phyloP scores from a whole-genome alignment of 2,888 invertebrate genomes.

The Leptogaster cylindrica region DNA sequence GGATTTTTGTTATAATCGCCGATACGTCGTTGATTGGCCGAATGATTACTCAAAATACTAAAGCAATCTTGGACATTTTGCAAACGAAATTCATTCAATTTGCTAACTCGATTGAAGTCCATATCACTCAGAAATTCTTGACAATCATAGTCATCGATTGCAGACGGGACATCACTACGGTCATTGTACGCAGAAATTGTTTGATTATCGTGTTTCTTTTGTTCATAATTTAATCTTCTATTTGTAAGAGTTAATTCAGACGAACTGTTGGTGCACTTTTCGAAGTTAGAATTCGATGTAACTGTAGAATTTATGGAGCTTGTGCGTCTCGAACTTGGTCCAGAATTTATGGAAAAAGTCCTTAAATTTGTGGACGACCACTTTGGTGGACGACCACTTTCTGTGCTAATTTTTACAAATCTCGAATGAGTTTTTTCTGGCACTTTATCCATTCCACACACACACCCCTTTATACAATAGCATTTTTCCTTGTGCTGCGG shows the following conservation, averaged over 20 bases:
- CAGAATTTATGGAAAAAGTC: too few relatives aligned
- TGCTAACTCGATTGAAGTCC: not conserved
- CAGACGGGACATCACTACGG: too few relatives aligned
- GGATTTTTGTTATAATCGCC: not conserved
- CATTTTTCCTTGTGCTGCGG: conserved; percentile 22
- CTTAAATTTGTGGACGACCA: too few relatives aligned
- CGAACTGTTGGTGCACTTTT: not conserved
- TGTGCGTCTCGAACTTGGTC: conserved; percentile 15
- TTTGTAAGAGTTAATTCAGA: conserved; percentile 13
- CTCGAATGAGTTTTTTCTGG: not conserved
- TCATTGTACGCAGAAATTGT: too few relatives aligned
- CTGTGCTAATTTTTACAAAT: conserved; percentile 20
- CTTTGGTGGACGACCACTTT: not conserved
- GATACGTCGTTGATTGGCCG: conserved; percentile 8
- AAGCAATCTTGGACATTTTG: conserved; percentile 28
- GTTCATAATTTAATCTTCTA: conserved; percentile 15
- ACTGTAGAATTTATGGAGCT: not conserved
- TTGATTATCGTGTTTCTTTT: not conserved
- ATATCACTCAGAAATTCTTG: not conserved
- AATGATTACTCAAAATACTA: conserved; percentile 12
- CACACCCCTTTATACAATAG: conserved; percentile 13
- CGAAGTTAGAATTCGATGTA: not conserved
- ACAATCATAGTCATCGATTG: too few relatives aligned
- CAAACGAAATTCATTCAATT: conserved; percentile 25
- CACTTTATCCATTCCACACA: not conserved